Evolutionary conservation across 2,113 vertebrate genomes (phyloP).

Genomic region (Notothenia rossii): DNA sequence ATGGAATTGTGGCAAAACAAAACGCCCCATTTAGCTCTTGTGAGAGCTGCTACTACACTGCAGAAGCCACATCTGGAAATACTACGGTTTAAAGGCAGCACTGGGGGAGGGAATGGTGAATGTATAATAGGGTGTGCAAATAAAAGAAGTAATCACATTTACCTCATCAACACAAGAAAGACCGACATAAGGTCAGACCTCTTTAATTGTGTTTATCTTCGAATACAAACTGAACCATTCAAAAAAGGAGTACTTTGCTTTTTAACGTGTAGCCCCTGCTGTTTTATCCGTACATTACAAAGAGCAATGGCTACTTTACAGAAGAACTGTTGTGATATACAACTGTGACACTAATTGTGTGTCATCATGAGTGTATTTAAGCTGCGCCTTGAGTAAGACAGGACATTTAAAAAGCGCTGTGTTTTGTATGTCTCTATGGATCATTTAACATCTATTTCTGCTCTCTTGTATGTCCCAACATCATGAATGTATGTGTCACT

Average conservation of each 20-base stretch:
- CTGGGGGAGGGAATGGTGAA: neutral
- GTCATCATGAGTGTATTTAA: neutral
- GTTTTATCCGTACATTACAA: neutral
- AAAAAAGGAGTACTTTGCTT: neutral
- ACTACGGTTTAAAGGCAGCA: neutral
- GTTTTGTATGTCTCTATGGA: neutral
- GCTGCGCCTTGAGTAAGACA: too few species aligned
- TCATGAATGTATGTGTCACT: neutral
- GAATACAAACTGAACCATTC: too few species aligned
- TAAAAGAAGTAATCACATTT: neutral
- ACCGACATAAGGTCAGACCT: neutral
- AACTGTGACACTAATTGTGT: neutral
- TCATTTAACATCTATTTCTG: neutral
- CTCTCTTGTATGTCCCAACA: neutral
- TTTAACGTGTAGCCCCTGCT: neutral
- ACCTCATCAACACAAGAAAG: neutral
- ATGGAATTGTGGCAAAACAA: neutral
- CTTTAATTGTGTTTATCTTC: neutral
- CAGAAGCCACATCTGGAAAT: slow-evolving; percentile 4
- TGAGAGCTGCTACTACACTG: neutral
- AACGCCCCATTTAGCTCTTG: neutral
- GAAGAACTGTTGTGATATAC: neutral
- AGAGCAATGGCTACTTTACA: neutral
- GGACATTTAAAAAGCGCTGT: too few species aligned
- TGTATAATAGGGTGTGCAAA: neutral